A percentile compares a stretch with the other conserved stretches of the same genome.
These are phyloP conservation scores for Bicyclus anynana DNA, from an alignment of 1,140 invertebrate genomes.

Conservation along the genomic window DNA sequence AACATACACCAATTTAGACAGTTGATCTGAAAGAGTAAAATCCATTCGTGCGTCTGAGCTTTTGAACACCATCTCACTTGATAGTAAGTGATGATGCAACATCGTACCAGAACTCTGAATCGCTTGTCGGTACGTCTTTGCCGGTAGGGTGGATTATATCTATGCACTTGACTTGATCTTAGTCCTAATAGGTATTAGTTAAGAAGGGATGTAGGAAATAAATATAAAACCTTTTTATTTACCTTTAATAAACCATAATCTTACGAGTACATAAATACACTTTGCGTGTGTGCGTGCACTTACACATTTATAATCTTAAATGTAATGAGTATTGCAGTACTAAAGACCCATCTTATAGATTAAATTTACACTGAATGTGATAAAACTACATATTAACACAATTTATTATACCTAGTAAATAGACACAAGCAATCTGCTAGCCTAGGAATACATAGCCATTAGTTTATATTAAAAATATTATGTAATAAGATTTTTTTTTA, in stretches of 20 bases:
- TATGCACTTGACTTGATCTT: too few species aligned
- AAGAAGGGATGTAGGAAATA: neutral
- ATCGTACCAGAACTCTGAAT: too few species aligned
- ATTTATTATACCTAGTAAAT: conserved; percentile 9
- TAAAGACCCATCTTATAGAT: conserved; percentile 37
- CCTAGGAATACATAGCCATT: neutral
- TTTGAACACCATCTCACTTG: too few species aligned
- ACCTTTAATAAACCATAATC: conserved; percentile 26
- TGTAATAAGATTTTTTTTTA: conserved; percentile 16
- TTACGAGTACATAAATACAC: conserved; percentile 39
- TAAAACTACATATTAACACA: conserved; percentile 33
- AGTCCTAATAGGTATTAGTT: too few species aligned
- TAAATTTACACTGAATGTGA: conserved; percentile 59
- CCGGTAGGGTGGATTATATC: too few species aligned
- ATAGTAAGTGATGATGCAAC: too few species aligned
- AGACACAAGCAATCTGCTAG: neutral
- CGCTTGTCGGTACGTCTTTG: too few species aligned
- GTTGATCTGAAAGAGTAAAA: too few species aligned
- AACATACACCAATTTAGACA: too few species aligned
- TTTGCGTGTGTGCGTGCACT: conserved; percentile 46
- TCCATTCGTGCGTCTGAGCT: too few species aligned
- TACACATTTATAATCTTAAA: conserved; percentile 33
- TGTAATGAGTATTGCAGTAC: conserved; percentile 71
- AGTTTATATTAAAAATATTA: conserved; percentile 8
- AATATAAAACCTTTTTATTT: conserved; percentile 8